Evolutionary conservation across 2,797 vertebrate genomes (phyloP).

Genomic region (Pelochelys cantorii): DNA sequence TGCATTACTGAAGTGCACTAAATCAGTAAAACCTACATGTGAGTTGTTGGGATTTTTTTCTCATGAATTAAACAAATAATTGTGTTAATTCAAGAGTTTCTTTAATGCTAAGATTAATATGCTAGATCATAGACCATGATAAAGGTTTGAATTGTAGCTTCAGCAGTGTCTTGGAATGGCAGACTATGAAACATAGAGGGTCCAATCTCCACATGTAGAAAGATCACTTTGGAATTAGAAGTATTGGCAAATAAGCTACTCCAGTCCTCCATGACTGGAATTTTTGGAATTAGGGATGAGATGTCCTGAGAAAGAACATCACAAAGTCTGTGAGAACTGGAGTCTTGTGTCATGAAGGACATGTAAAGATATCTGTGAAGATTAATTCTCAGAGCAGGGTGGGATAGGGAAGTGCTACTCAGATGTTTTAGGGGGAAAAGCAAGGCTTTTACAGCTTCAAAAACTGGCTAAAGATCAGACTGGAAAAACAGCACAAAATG

Average conservation of each 20-base stretch:
- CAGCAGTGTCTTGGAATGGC: background rate
- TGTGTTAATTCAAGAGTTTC: background rate
- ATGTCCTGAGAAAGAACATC: too few species aligned
- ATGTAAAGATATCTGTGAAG: too few species aligned
- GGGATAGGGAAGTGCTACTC: background rate
- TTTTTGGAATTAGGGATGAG: background rate
- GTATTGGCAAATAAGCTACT: background rate
- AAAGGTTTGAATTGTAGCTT: background rate
- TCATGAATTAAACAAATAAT: background rate
- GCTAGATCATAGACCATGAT: background rate
- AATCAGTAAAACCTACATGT: background rate
- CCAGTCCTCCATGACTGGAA: background rate
- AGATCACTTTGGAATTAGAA: background rate
- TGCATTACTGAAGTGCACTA: background rate
- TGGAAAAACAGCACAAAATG: accelerated
- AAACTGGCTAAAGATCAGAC: background rate
- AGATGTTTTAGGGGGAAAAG: background rate
- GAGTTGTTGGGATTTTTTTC: background rate
- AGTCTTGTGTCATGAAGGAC: background rate
- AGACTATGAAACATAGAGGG: constrained; percentile 28
- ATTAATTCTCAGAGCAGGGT: accelerated
- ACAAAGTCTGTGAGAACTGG: background rate
- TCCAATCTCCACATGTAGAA: background rate
- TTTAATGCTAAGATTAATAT: constrained; percentile 13
- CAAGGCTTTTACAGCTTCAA: accelerated